Conservation (phyloP, 2,888 invertebrate species). For the Meliscaeva auricollis region DNA sequence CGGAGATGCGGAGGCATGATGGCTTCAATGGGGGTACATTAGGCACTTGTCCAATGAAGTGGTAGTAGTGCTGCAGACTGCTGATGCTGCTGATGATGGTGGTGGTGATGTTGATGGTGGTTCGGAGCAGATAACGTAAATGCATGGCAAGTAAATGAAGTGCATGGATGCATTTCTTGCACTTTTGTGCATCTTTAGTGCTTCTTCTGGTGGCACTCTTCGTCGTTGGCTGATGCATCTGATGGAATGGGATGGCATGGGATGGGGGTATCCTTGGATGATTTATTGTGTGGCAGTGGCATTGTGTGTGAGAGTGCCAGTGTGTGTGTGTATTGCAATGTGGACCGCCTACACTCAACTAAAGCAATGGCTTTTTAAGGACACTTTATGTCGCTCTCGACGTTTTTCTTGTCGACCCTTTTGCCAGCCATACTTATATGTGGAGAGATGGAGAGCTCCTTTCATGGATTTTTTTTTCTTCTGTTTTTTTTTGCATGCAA, state of each 20-base stretch:
- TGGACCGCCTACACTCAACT: constrained; percentile 73
- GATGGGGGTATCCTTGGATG: constrained; percentile 70
- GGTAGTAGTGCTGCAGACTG: constrained; percentile 41
- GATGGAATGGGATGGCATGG: constrained; percentile 19
- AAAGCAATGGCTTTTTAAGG: constrained; percentile 75
- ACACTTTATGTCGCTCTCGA: constrained; percentile 59
- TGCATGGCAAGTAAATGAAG: constrained; percentile 75
- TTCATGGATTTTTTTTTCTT: constrained; percentile 30
- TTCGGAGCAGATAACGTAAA: constrained; percentile 66
- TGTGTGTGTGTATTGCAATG: constrained; percentile 52
- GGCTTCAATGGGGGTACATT: constrained; percentile 50
- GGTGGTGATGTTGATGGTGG: constrained; percentile 69
- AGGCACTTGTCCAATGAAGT: constrained; percentile 69
- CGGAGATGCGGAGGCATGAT: no score
- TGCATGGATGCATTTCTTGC: constrained; percentile 76
- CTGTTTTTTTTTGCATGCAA: constrained; percentile 52
- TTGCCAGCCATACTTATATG: constrained; percentile 8
- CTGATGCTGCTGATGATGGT: constrained; percentile 43
- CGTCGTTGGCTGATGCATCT: constrained; percentile 59
- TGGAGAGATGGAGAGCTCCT: constrained; percentile 17
- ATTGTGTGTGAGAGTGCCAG: constrained; percentile 27
- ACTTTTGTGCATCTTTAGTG: constrained; percentile 73
- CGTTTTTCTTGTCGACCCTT: constrained; percentile 45
- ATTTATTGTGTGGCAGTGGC: constrained; percentile 67
- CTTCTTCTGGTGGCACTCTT: constrained; percentile 51